phyloP scores from a whole-genome alignment of 64 coral and sea anemone species.

The Cladopsammia gracilis region DNA sequence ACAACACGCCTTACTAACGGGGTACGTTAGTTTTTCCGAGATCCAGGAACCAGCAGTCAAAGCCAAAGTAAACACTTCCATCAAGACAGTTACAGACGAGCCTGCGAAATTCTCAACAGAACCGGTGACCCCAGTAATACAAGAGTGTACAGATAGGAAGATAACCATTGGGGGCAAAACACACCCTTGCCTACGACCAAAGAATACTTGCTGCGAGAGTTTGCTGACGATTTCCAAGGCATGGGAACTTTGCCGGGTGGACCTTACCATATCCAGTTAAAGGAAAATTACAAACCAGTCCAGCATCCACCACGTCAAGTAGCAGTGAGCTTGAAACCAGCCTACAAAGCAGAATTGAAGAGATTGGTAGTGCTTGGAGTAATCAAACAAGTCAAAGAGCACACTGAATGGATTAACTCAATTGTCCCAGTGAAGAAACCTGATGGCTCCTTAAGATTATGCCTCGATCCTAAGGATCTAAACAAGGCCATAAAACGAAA shows the following conservation, averaged over 20 bases:
- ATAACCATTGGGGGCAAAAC: slow-evolving; percentile 40
- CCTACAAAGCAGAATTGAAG: slow-evolving; percentile 25
- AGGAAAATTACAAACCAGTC: slow-evolving; percentile 26
- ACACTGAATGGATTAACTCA: slow-evolving; percentile 18
- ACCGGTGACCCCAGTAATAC: background rate
- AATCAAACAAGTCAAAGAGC: slow-evolving; percentile 17
- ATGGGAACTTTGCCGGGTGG: slow-evolving; percentile 57
- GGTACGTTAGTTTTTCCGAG: background rate
- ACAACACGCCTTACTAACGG: background rate
- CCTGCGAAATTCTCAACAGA: no score
- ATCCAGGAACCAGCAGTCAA: slow-evolving; percentile 13
- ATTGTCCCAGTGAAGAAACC: slow-evolving; percentile 37
- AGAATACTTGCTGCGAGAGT: slow-evolving; percentile 44
- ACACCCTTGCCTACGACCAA: slow-evolving; percentile 49
- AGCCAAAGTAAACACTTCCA: background rate
- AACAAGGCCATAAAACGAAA: slow-evolving; percentile 11
- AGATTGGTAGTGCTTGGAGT: background rate
- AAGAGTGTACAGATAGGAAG: background rate
- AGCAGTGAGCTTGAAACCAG: slow-evolving; percentile 46
- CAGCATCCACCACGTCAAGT: slow-evolving; percentile 34
- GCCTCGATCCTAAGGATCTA: slow-evolving; percentile 41
- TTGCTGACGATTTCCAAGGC: slow-evolving; percentile 42
- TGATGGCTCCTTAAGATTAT: slow-evolving; percentile 14
- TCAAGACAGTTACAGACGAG: background rate
- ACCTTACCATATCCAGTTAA: slow-evolving; percentile 57